phyloP scores from a whole-genome alignment of 2,797 vertebrate species.

The Distichodus sexfasciatus region DNA sequence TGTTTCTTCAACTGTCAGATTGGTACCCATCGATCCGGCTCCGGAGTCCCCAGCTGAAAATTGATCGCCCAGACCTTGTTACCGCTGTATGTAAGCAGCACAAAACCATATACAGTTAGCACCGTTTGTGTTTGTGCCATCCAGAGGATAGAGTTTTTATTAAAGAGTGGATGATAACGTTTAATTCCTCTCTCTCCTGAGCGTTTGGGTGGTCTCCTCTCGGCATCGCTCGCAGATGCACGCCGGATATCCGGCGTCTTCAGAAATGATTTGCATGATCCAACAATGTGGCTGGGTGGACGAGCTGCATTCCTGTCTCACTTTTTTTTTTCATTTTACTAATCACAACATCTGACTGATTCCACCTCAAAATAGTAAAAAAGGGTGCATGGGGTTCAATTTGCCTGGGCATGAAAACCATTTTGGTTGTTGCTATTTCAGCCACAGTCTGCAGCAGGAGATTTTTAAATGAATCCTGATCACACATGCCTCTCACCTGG shows the following conservation, averaged over 20 bases:
- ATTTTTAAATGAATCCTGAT: too few species aligned
- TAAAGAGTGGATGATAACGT: slow-evolving; percentile 46
- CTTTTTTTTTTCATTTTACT: slow-evolving; percentile 38
- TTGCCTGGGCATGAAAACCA: too few species aligned
- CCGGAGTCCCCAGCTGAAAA: slow-evolving; percentile 1
- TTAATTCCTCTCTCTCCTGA: slow-evolving; percentile 49
- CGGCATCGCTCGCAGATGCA: slow-evolving; percentile 44
- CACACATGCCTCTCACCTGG: slow-evolving; percentile 45
- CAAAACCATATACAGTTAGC: slow-evolving; percentile 23
- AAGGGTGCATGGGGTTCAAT: too few species aligned
- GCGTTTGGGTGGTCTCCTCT: slow-evolving; percentile 40
- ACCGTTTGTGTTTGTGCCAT: slow-evolving; percentile 12
- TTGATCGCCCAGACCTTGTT: background rate
- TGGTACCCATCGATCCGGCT: slow-evolving; percentile 16
- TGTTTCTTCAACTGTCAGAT: slow-evolving; percentile 34
- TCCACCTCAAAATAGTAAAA: too few species aligned
- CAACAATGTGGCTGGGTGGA: slow-evolving; percentile 41
- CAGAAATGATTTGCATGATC: slow-evolving; percentile 53
- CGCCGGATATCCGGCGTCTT: slow-evolving; percentile 45
- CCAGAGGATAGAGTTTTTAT: slow-evolving; percentile 42
- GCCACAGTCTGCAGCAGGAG: too few species aligned
- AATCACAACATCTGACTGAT: too few species aligned
- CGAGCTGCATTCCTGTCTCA: slow-evolving; percentile 37
- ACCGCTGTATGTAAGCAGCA: slow-evolving; percentile 17
- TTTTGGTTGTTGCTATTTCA: too few species aligned